Evolutionary conservation across 1,140 invertebrate genomes (phyloP), one percentile per base, ranked within the genome.

Genomic region (Panulirus ornatus): DNA sequence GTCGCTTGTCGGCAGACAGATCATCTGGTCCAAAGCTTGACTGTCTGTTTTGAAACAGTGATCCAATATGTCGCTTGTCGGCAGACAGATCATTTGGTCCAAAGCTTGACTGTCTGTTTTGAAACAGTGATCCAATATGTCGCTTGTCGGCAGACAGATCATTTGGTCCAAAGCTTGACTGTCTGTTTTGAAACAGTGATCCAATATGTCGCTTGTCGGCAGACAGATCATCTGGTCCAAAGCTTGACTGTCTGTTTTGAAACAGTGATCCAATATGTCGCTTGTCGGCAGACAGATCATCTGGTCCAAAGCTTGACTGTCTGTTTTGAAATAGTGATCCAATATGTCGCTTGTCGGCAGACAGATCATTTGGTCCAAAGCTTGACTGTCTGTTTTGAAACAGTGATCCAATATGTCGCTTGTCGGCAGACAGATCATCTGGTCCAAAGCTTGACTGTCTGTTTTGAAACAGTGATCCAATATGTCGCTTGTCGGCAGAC

Each of bases 1-100:
- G 70, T 16, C 78, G 0, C 51, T 81, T 81, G 51, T 81, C 51
- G n/a, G 44, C 78, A 30, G 44, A 30, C 8, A 54, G 11, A 36
- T 30, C 54, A 27, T 81, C 27, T 22, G 78, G n/a, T 3, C 34
- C 34, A 66, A 66, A 36, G 22, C 66, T 38, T 22, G 36, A 34
- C n/a, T 66, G 30, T 19, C 40, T 84, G 36, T 58, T 44, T 19
- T 44, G 16, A 36, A 66, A 40, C 0, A 84, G 81, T 2, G 81
- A 84, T 9, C 36, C 58, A n/a, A 66, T 38, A 36, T 84, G 63
- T 19, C 81, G 30, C 81, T 84, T 84, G 63, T 84, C 81, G 44
- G 44, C 78, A 81, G 19, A 1, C 19, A 51, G 19, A 30, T 51
- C 36, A 27, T 54, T n/a, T n/a, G n/a, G n/a, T n/a, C n/a, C n/a